A percentile compares a stretch with the other conserved stretches of the same genome.
phyloP scores from a whole-genome alignment of 2,888 invertebrate species.

The Phytoseiulus persimilis region DNA sequence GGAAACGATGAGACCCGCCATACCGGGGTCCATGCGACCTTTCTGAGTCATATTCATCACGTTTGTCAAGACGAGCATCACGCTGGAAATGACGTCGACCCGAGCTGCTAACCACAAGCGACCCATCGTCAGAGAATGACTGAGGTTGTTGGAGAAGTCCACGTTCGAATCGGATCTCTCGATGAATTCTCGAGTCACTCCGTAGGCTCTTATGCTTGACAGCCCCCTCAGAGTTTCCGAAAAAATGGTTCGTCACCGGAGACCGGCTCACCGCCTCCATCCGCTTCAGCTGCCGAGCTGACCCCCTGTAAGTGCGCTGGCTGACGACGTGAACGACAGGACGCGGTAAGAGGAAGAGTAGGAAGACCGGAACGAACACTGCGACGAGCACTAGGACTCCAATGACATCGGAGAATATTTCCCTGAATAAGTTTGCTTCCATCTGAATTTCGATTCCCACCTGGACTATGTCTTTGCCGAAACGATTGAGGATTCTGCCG shows the following conservation, averaged over 20 bases:
- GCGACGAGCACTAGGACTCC: conserved; percentile 39
- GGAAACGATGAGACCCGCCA: conserved; percentile 53
- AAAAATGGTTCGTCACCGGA: conserved; percentile 81
- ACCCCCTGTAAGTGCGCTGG: conserved; percentile 34
- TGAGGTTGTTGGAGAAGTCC: conserved; percentile 82
- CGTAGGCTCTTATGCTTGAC: conserved; percentile 67
- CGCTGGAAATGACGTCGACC: conserved; percentile 88
- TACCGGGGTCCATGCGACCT: conserved; percentile 63
- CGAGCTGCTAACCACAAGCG: conserved; percentile 59
- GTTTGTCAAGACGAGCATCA: conserved; percentile 55
- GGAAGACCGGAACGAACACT: conserved; percentile 39
- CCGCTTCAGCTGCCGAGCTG: conserved; percentile 78
- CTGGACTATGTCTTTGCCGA: conserved; percentile 48
- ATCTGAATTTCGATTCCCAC: conserved; percentile 46
- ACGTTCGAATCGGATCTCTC: conserved; percentile 76
- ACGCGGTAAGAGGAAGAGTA: conserved; percentile 40
- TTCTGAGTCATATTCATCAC: conserved; percentile 52
- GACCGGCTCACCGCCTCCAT: conserved; percentile 75
- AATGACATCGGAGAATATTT: conserved; percentile 31
- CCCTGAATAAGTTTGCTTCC: conserved; percentile 34
- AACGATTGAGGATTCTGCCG: conserved; percentile 46
- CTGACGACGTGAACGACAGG: conserved; percentile 17
- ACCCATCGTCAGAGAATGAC: conserved; percentile 57
- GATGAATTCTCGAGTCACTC: conserved; percentile 65
- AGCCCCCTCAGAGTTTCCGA: conserved; percentile 77